A percentile compares a stretch with the other conserved stretches of the same genome.
Evolutionary conservation across 2,113 vertebrate genomes (phyloP).

Genomic region (Uria lomvia): DNA sequence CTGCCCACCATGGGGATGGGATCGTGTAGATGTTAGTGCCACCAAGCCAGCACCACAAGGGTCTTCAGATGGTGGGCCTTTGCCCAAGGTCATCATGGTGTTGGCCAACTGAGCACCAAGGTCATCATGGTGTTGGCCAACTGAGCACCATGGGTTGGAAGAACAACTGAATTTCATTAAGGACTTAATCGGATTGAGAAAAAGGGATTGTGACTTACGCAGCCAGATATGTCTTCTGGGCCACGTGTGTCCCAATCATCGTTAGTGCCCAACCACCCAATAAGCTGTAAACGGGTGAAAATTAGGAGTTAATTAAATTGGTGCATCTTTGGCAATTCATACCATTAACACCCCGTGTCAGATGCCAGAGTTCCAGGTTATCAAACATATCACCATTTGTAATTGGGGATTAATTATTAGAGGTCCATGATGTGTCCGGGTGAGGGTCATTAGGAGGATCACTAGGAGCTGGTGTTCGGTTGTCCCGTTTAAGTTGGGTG

Average conservation of each 20-base stretch:
- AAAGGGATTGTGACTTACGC: too few relatives aligned
- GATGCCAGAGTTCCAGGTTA: background rate
- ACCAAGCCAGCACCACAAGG: background rate
- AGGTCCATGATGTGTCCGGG: background rate
- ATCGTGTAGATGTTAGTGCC: background rate
- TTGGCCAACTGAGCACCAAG: background rate
- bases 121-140: background rate
- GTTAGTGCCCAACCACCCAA: background rate
- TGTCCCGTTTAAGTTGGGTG: accelerated
- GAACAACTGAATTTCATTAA: background rate
- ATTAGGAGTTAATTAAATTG: accelerated
- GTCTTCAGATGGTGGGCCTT: background rate
- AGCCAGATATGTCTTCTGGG: background rate
- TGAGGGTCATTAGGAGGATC: background rate
- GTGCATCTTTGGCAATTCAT: accelerated
- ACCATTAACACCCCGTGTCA: accelerated
- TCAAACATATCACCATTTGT: accelerated
- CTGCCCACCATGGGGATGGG: accelerated
- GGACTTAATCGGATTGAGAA: background rate
- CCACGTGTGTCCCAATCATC: background rate
- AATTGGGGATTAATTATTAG: background rate
- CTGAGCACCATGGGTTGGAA: background rate
- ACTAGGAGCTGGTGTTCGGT: background rate
- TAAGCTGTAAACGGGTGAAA: background rate
- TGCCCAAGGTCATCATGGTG: accelerated